Percentiles rank a stretch among this genome's conserved stretches.
phyloP scores from a whole-genome alignment of 2,113 vertebrate species.

The Sminthopsis crassicaudata region DNA sequence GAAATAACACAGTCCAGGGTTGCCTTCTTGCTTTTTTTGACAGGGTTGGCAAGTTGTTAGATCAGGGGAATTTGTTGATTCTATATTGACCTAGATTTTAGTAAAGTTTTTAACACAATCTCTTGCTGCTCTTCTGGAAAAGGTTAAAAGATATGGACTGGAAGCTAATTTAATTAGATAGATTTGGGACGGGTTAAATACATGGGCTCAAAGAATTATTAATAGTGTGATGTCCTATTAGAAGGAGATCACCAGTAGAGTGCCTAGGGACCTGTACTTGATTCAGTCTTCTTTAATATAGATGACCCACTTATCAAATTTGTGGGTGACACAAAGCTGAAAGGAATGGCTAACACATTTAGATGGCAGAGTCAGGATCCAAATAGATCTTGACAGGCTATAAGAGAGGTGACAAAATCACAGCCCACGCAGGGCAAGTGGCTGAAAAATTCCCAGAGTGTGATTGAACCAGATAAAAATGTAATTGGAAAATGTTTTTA shows the following conservation, averaged over 20 bases:
- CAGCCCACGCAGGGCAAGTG: not conserved
- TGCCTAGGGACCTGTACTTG: not conserved
- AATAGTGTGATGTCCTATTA: not conserved
- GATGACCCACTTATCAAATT: not conserved
- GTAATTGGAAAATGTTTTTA: not conserved
- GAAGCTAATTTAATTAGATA: not conserved
- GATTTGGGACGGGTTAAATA: not conserved
- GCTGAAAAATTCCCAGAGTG: not conserved
- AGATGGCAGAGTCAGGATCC: not conserved
- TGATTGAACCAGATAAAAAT: not conserved
- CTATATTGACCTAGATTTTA: not conserved
- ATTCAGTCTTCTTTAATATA: not conserved
- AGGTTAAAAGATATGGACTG: not conserved
- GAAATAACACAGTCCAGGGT: not conserved
- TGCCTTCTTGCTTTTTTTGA: not conserved
- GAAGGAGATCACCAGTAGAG: not conserved
- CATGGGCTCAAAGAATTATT: not conserved
- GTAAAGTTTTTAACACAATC: not conserved
- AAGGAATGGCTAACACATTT: not conserved
- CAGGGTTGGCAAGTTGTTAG: not conserved
- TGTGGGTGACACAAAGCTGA: conserved; percentile 1
- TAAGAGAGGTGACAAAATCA: not conserved
- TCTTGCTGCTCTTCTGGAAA: not conserved
- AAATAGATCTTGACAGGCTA: not conserved
- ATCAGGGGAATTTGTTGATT: not conserved